phyloP scores from a whole-genome alignment of 2,888 invertebrate genomes.

The Boloria euphrosyne region DNA sequence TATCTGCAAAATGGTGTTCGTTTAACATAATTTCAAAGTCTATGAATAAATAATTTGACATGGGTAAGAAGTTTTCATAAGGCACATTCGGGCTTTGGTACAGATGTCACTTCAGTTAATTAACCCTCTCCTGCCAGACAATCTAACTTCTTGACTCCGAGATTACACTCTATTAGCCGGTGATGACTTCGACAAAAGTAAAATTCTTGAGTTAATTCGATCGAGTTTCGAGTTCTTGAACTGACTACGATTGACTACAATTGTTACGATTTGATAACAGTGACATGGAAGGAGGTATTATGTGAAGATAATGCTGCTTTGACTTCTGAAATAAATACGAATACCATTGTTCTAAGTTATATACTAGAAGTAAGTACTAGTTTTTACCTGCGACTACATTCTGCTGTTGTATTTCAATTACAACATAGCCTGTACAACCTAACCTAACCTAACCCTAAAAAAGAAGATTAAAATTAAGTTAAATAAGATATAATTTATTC shows the following conservation, averaged over 20 bases:
- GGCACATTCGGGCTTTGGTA: slow-evolving; percentile 34
- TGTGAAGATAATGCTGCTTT: neutral
- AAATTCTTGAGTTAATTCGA: slow-evolving; percentile 25
- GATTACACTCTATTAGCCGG: slow-evolving; percentile 23
- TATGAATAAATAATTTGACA: slow-evolving; percentile 33
- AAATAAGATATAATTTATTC: too few relatives aligned
- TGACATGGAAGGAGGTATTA: neutral
- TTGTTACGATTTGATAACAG: slow-evolving; percentile 16
- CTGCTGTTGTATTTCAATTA: too few relatives aligned
- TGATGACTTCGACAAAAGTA: slow-evolving; percentile 21
- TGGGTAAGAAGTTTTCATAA: slow-evolving; percentile 34
- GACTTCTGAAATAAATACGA: neutral
- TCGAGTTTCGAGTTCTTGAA: slow-evolving; percentile 12
- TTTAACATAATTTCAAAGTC: slow-evolving; percentile 1
- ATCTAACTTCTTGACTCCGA: slow-evolving; percentile 36
- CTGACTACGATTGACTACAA: slow-evolving; percentile 7
- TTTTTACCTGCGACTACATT: too few relatives aligned
- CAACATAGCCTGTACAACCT: too few relatives aligned
- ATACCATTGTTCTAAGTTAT: too few relatives aligned
- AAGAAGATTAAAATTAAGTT: too few relatives aligned
- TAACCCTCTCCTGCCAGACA: slow-evolving; percentile 34
- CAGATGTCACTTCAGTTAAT: slow-evolving; percentile 37
- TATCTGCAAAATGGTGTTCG: neutral
- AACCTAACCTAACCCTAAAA: too few relatives aligned
- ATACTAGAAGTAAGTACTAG: too few relatives aligned